These are phyloP conservation scores for Scaptomyza graminum DNA, from an alignment of 1,140 invertebrate genomes.

Conservation along the genomic window DNA sequence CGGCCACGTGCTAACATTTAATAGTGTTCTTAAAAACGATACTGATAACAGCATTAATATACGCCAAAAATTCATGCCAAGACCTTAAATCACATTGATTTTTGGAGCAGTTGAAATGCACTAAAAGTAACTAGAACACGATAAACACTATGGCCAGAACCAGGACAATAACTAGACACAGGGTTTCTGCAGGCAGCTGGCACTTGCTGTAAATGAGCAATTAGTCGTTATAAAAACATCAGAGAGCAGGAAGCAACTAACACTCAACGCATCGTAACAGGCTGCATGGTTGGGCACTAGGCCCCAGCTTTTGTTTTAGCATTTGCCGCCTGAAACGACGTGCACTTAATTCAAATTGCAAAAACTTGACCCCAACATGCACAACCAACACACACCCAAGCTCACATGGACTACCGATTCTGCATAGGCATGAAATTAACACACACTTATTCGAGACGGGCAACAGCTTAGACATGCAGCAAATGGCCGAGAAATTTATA, in stretches of 20 bases:
- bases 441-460: conserved; percentile 58
- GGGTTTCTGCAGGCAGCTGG: neutral
- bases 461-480: conserved; percentile 63
- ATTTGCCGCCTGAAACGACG: conserved; percentile 26
- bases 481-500: conserved; percentile 68
- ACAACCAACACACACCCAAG: conserved; percentile 25
- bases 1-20: conserved; percentile 55
- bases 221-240: conserved; percentile 77
- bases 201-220: conserved; percentile 69
- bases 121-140: conserved; percentile 29
- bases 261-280: conserved; percentile 31
- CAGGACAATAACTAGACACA: no score
- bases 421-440: conserved; percentile 66
- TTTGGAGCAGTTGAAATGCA: conserved; percentile 19
- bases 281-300: conserved; percentile 11
- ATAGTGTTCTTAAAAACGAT: conserved; percentile 30
- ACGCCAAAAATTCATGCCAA: conserved; percentile 56
- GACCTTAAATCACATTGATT: conserved; percentile 30
- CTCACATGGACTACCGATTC: neutral
- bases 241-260: conserved; percentile 36
- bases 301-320: neutral
- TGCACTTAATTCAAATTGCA: conserved; percentile 78
- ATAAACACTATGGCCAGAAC: no score
- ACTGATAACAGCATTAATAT: conserved; percentile 41
- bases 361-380: conserved; percentile 64